A percentile compares a stretch with the other conserved stretches of the same genome.
Evolutionary conservation across 1,140 invertebrate genomes (phyloP).

Genomic region (Acromyrmex charruanus): DNA sequence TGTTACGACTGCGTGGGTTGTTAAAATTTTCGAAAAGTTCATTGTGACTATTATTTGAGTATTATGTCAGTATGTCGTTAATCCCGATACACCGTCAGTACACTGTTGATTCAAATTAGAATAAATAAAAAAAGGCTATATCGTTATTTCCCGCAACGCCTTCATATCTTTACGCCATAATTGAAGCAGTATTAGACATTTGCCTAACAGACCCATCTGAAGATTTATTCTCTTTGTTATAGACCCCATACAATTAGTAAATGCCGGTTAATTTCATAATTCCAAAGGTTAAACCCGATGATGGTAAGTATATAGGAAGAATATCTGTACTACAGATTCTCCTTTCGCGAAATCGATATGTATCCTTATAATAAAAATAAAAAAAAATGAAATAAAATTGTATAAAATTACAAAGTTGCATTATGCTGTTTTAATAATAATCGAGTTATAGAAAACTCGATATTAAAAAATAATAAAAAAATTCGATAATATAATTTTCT

Average conservation of each 20-base stretch:
- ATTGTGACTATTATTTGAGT: neutral
- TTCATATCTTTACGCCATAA: slow-evolving; percentile 47
- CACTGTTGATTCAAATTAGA: slow-evolving; percentile 10
- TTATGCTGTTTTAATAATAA: slow-evolving; percentile 12
- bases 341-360: slow-evolving; percentile 56
- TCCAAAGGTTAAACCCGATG: slow-evolving; percentile 84
- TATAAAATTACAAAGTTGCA: slow-evolving; percentile 15
- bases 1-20: neutral
- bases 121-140: neutral
- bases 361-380: slow-evolving; percentile 13
- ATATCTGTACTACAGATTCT: slow-evolving; percentile 75
- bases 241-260: slow-evolving; percentile 86
- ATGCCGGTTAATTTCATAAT: slow-evolving; percentile 86
- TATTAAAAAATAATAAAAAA: slow-evolving; percentile 14
- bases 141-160: neutral
- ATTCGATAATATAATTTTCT: neutral
- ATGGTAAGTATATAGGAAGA: slow-evolving; percentile 85
- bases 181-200: slow-evolving; percentile 50
- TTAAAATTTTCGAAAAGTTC: neutral
- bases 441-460: slow-evolving; percentile 22
- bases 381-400: slow-evolving; percentile 8
- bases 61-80: slow-evolving; percentile 22
- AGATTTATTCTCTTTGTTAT: slow-evolving; percentile 87
- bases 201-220: slow-evolving; percentile 79
- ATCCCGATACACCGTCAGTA: neutral